Base-by-base conservation (phyloP, 2,888 invertebrate species). In the Xanthia togata region DNA sequence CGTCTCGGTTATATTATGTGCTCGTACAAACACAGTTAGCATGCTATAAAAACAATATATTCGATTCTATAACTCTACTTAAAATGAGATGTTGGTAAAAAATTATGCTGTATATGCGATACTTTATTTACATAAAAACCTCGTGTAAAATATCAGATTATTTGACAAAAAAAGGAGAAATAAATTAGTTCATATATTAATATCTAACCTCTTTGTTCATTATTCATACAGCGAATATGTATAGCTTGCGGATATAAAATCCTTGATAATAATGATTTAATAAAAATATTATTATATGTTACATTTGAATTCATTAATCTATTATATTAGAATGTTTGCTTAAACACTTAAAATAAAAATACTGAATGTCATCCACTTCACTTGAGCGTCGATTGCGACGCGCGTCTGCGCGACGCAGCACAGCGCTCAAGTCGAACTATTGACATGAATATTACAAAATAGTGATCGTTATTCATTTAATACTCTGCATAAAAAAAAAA, bases 41-140 rank as follows among this genome's bases (percentile, higher is more conserved):
- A 70, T 71, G 67, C 64, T 62, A 81, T 59, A 78, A 62, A 78
- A 70, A 80, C 57, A 79, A 85, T 85, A 84, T 50, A 82, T 76
- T 53, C 59, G 59, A 78, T 77, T 77, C 77, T 79, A 83, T 78
- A 85, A 79, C 70, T 67, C 88, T 88, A 89, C 78, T 74, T 84
- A 87, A 82, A 87, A 86, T 87, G 82, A 89, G 87, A 85, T 83
- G 59, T 81, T 80, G n/a, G 55, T 77, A 65, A 78, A 77, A 83
- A 60, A 75, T 73, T 86, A 81, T 78, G 70, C 71, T 81, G 78
- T 70, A 82, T 79, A 84, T 80, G 81, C 59, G 38, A 79, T 80
- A 77, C 84, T 78, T 76, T 84, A 86, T 89, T 87, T 89, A 89
- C 86, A 86, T 81, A 83, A 67, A 81, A 82, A 76, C 23, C 55